Base-by-base conservation (phyloP, 2,888 invertebrate genomes). In the Meiosimyza decipiens region DNA sequence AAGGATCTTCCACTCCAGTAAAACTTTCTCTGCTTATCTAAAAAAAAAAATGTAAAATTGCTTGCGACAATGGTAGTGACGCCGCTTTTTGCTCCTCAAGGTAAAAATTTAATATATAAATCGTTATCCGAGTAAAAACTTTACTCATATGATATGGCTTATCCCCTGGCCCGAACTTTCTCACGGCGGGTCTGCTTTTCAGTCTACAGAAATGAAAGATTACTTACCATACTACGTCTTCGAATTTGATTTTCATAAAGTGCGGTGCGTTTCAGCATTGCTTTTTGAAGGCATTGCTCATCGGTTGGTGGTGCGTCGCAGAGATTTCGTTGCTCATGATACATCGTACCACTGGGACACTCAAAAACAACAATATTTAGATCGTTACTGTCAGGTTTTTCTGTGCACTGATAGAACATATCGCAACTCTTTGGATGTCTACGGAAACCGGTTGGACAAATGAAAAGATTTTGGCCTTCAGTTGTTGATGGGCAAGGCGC, bases 401-500 rank as follows among this genome's bases (percentile, higher is more conserved):
- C 90, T 18, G 92, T 92, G 80, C 95, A 95, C 85, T 95, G 95
- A 83, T 95, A 95, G 88, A 95, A 95, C 79, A 94, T 86, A 81
- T 94, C 93, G 80, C 95, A 95, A 82, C 92, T 92, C 83, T 93
- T 93, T 0, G 95, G 94, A 89, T 95, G 95, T 76, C 94, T 89
- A 81, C 90, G 90, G 86, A 95, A 95, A 52, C 95, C 94, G 7
- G 94, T 93, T 11, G 95, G 95, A 82, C 95, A 95, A 2, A 94
- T 90, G 72, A 92, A 90, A 15, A 92, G 87, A 76, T 92, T 88
- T 87, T 95, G 94, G 75, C 93, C 92, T 22, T 91, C 90, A 6
- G 77, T 80, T 7, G 79, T 82, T 40, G 80, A 47, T 2, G 86
- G 86, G 40, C 87, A 86, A 4, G 83, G 82, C 28, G 76, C 77